Evolutionary conservation across 2,797 vertebrate species (phyloP), one percentile per base, ranked within the genome.

Genomic region (Denticeps clupeoides): DNA sequence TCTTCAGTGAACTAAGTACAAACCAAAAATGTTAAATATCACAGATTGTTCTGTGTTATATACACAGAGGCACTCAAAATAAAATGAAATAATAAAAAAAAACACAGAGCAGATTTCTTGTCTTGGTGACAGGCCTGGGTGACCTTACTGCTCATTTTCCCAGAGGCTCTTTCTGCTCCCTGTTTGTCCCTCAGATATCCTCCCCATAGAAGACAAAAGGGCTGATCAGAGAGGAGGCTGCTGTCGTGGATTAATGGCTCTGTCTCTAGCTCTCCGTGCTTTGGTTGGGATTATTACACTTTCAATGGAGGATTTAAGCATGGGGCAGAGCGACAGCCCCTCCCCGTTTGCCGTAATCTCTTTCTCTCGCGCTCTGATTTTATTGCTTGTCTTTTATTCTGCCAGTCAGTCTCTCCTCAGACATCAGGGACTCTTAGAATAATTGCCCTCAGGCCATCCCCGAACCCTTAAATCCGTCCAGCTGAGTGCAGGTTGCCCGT

Each of bases 271-370:
- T 72, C 73, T 76, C 75, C 48, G 70, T 67, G 73, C 72, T 78
- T 78, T 68, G 82, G 73, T 74, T 80, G 78, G 82, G 81, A 87
- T 87, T 84, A 87, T 85, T 84, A 82, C 76, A 82, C 81, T 85
- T 87, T 85, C 79, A 85, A 79, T 81, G 71, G 77, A 82, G 80
- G 81, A 86, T 85, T 86, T 87, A 87, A 84, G 84, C 83, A 85
- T 64, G 73, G 84, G 82, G 79, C 82, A 83, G 80, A 82, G 80
- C 83, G 81, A 77, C 81, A 82, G 82, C 73, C 70, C 72, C 76
- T 37, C n/a, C 5, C 11, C 2, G 31, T 15, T 31, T 33, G 7
- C 8, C 33, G 18, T 22, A 13, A 32, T 26, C 32, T 33, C 45
- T 56, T 41, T 44, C 54, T 41, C 38, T 35, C 10, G 19, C 43